Base-by-base conservation (phyloP, 2,797 vertebrate species). In the Thripadectes ignobilis region DNA sequence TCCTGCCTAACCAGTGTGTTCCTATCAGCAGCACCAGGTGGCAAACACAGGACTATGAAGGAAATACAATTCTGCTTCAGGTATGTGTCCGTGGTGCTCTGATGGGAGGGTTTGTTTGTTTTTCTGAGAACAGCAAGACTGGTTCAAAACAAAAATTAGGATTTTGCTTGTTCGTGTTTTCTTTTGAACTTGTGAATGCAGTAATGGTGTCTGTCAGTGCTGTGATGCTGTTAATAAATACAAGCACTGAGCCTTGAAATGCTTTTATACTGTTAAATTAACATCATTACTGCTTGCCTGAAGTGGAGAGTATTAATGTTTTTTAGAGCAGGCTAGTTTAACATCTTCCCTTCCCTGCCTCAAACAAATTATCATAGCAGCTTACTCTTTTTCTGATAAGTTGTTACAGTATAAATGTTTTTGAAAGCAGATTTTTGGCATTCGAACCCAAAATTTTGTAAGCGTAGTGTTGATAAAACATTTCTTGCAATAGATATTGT, bases 1-100 rank as follows among this genome's bases (percentile, higher is more conserved):
- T 99, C 57, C 97, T 99, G 66, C 99, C 99, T 32, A 98, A 99
- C 91, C 99, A 99, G 0, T 99, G 99, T 4, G 93, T 98, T 15
- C 99, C 99, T 15, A 99, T 99, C 97, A 99, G 99, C 74, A 96
- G 94, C 66, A 98, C 98, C 57, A 98, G 99, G 92, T 99, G 99
- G 99, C 99, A 99, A 97, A 99, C 99, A 0, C 99, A 98, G 95
- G 99, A 99, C 97, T 98, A 99, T 0, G 99, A 99, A 1, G 98
- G 99, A 57, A 99, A 99, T 95, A 99, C 97, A 78, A 98, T 99
- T 92, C 98, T 99, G 75, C 98, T 99, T 81, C 99, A 99, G 98
- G 99, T 99, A 98, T 6, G 84, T 62, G 51, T 36, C 43, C 12
- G 34, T 10, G 30, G 14, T 34, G 32, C 62, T 69, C 65, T 22